These are phyloP conservation scores for Hydropotes inermis DNA, from an alignment of 2,113 vertebrate genomes.

Conservation along the genomic window DNA sequence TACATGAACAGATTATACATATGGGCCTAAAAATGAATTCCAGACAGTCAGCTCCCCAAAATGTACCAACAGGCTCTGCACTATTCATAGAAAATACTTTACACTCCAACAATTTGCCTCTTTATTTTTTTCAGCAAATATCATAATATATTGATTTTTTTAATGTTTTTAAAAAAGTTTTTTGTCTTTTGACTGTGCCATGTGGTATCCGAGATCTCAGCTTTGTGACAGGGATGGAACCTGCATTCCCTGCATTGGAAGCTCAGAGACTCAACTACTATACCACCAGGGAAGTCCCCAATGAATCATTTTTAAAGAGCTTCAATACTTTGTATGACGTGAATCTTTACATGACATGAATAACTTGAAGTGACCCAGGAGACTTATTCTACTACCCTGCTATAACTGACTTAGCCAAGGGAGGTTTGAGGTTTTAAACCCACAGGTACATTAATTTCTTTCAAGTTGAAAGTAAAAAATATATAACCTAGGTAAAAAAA, in stretches of 20 bases:
- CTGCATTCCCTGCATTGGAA: not conserved
- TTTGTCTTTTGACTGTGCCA: not conserved
- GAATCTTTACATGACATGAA: not conserved
- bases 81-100: not conserved
- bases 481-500: not conserved
- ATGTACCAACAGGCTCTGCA: not conserved
- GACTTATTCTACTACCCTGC: not conserved
- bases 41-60: not conserved
- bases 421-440: not conserved
- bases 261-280: not conserved
- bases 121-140: not conserved
- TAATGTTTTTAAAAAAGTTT: not conserved
- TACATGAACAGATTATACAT: not conserved
- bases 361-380: not conserved
- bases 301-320: not conserved
- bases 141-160: not conserved
- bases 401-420: not conserved
- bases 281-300: not conserved
- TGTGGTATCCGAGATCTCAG: not conserved
- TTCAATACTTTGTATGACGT: not conserved
- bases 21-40: not conserved
- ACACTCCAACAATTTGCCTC: not conserved
- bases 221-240: not conserved
- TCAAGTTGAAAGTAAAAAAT: not conserved
- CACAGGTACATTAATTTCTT: not conserved